Evolutionary conservation across 2,113 vertebrate genomes (phyloP), one percentile per base, ranked within the genome.

Genomic region (Neopipo cinnamomea): DNA sequence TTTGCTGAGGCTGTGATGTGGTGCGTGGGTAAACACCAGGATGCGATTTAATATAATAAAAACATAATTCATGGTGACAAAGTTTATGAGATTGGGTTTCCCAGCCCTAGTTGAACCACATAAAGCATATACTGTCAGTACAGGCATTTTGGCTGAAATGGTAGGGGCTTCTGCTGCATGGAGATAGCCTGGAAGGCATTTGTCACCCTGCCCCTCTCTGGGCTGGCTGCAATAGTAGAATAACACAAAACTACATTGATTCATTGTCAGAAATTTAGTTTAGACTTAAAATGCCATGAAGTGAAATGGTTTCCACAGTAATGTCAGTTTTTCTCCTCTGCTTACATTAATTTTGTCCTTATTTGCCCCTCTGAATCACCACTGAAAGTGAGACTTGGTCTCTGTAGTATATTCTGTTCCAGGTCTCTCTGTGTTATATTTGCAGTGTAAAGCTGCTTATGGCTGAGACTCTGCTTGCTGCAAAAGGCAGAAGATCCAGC

Each of bases 281-380:
- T 18, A 85, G 68, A 65, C 27, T 94, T 92, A 70, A 95, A 93
- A 85, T 91, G 83, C 70, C 58, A 82, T 81, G 41, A 93, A 95
- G 70, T 75, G 49, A 75, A 93, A 88, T 82, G 61, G 83, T 95
- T 96, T 86, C 83, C 92, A 94, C 92, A 94, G 88, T 59, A 84
- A 77, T 95, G 88, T 44, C 65, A 84, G 66, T 65, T 96, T 96
- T 84, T 84, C 76, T 86, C 37, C 91, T 17, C 31, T 79, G 61
- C 61, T 79, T 89, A 50, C 82, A 95, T 85, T 91, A 92, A 90
- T 93, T 96, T 95, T 96, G 88, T 95, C 90, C 95, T 95, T 73
- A 25, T 82, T 87, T 89, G 94, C 66, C 70, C 76, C 53, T 42
- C 62, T 95, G 95, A 94, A 96, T 95, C 91, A 89, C 58, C 49